Percentiles rank a stretch among this genome's conserved stretches.
Evolutionary conservation across 1,140 invertebrate genomes (phyloP).

Genomic region (Aphis craccivora): DNA sequence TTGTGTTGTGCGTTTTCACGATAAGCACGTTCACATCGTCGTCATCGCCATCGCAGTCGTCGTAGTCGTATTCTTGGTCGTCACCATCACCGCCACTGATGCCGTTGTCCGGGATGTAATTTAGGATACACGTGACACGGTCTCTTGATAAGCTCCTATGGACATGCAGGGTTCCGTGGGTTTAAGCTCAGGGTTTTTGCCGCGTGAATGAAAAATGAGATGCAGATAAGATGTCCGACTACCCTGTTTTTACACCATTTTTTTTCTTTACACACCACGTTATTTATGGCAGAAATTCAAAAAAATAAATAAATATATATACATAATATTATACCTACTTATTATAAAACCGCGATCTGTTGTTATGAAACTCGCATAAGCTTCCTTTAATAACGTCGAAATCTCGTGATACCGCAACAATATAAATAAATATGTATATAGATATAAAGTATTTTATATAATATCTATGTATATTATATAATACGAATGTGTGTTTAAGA

Average conservation of each 20-base stretch:
- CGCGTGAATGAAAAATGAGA: conserved; percentile 54
- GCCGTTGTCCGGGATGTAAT: conserved; percentile 18
- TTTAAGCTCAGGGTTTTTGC: conserved; percentile 39
- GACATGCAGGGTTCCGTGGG: conserved; percentile 31
- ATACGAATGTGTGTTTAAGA: not conserved
- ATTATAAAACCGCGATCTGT: not conserved
- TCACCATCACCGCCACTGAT: not conserved
- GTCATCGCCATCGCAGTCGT: not conserved
- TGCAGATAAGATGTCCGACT: conserved; percentile 57
- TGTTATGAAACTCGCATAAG: not conserved
- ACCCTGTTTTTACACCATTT: conserved; percentile 19
- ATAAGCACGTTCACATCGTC: conserved; percentile 34
- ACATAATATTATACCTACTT: not conserved
- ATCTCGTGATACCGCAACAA: not conserved
- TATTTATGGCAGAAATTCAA: conserved; percentile 33
- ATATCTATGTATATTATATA: not conserved
- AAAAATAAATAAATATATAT: not conserved
- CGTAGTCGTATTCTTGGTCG: not conserved
- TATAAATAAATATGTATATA: not conserved
- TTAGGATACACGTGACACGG: conserved; percentile 46
- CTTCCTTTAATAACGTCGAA: not conserved
- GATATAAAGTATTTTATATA: not conserved
- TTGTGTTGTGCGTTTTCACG: conserved; percentile 42
- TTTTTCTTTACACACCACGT: not conserved
- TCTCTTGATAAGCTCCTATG: conserved; percentile 33